A percentile compares a stretch with the other conserved stretches of the same genome.
Evolutionary conservation across 2,797 vertebrate genomes (phyloP).

Genomic region (Eospalax fontanierii): DNA sequence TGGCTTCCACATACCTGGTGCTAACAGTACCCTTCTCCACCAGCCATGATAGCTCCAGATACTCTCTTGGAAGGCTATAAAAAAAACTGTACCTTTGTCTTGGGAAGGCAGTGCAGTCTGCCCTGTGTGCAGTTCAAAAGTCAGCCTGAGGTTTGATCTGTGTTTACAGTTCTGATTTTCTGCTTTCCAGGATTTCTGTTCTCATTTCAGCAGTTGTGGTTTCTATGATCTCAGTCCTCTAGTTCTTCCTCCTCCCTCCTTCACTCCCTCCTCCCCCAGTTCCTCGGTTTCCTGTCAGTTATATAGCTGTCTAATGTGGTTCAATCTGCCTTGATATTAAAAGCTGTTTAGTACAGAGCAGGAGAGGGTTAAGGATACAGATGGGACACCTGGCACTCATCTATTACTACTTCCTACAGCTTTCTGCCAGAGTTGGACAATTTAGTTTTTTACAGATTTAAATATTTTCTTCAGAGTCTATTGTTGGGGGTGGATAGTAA

Average conservation of each 20-base stretch:
- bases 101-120: background rate
- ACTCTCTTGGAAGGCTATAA: background rate
- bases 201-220: background rate
- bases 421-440: background rate
- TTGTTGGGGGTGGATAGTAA: background rate
- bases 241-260: too few species aligned
- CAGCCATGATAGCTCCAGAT: background rate
- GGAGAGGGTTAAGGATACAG: background rate
- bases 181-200: background rate
- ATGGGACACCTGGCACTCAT: fast-evolving
- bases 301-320: background rate
- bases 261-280: too few species aligned
- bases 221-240: background rate
- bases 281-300: background rate
- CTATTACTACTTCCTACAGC: too few species aligned
- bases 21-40: background rate
- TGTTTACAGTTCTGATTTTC: background rate
- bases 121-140: background rate
- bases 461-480: background rate
- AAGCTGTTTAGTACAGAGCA: background rate
- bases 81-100: too few species aligned
- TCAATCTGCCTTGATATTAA: background rate
- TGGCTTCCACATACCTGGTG: background rate
- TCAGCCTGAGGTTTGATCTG: background rate
- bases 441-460: background rate